phyloP scores from a whole-genome alignment of 2,113 vertebrate species.

The Tetraodon nigroviridis region DNA sequence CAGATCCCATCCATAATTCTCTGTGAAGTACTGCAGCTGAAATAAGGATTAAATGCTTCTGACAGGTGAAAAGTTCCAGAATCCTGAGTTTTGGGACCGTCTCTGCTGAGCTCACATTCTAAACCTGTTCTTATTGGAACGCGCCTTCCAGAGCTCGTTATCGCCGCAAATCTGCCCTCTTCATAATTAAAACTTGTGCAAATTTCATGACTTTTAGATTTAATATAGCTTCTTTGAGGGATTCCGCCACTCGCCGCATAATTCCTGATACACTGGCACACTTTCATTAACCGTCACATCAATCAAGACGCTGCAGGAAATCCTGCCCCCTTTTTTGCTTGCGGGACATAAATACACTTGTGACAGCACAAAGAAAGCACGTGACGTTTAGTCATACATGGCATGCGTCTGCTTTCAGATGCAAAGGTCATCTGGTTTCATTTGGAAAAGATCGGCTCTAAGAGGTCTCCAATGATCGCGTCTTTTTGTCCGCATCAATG shows the following conservation, averaged over 20 bases:
- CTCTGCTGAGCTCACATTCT: slow-evolving; percentile 3
- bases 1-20: slow-evolving; percentile 71
- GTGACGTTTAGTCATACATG: background rate
- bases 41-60: slow-evolving; percentile 64
- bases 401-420: slow-evolving; percentile 4
- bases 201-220: background rate
- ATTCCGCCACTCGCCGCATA: background rate
- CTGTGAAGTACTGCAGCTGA: slow-evolving; percentile 68
- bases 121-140: slow-evolving; percentile 47
- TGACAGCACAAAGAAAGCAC: background rate
- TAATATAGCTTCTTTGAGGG: slow-evolving; percentile 1
- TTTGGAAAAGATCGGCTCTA: no score
- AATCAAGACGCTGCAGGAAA: background rate
- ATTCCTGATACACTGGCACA: background rate
- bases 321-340: background rate
- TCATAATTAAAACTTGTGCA: slow-evolving; percentile 22
- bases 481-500: background rate
- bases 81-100: slow-evolving; percentile 21
- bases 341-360: background rate
- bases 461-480: background rate
- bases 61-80: slow-evolving; percentile 74
- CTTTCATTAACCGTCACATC: background rate
- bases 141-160: slow-evolving; percentile 16
- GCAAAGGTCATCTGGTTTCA: no score
- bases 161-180: slow-evolving; percentile 17